These are phyloP conservation scores for Heptranchias perlo DNA, from an alignment of 2,113 vertebrate genomes.

Conservation along the genomic window DNA sequence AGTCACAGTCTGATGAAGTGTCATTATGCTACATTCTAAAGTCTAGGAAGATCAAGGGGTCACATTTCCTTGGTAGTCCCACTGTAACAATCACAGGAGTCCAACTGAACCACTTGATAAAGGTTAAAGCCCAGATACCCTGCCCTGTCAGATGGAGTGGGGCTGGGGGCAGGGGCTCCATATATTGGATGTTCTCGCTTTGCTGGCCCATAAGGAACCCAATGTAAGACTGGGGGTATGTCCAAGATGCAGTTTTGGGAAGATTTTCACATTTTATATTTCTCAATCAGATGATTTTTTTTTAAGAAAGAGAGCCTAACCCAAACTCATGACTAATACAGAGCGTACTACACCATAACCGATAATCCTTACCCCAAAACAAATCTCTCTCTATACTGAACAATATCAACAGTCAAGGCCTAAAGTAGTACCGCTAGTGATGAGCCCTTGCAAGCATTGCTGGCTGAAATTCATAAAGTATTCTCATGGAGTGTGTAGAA, in stretches of 20 bases:
- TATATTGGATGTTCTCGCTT: not conserved
- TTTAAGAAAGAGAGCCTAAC: not conserved
- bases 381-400: not conserved
- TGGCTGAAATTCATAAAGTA: not conserved
- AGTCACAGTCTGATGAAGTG: not conserved
- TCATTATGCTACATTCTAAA: not conserved
- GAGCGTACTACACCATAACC: not conserved
- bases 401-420: not conserved
- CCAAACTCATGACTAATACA: not conserved
- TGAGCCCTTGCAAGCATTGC: not conserved
- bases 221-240: not conserved
- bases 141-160: not conserved
- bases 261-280: not conserved
- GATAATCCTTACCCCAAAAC: not conserved
- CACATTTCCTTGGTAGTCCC: not conserved
- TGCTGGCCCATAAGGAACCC: not conserved
- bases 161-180: not conserved
- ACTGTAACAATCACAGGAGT: not conserved
- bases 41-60: not conserved
- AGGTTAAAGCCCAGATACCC: not conserved
- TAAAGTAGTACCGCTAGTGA: not conserved
- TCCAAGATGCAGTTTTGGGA: not conserved
- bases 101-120: not conserved
- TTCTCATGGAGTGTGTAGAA: not conserved
- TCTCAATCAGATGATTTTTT: not conserved